A percentile compares a stretch with the other conserved stretches of the same genome.
Evolutionary conservation across 2,797 vertebrate genomes (phyloP).

Genomic region (Onychomys torridus): DNA sequence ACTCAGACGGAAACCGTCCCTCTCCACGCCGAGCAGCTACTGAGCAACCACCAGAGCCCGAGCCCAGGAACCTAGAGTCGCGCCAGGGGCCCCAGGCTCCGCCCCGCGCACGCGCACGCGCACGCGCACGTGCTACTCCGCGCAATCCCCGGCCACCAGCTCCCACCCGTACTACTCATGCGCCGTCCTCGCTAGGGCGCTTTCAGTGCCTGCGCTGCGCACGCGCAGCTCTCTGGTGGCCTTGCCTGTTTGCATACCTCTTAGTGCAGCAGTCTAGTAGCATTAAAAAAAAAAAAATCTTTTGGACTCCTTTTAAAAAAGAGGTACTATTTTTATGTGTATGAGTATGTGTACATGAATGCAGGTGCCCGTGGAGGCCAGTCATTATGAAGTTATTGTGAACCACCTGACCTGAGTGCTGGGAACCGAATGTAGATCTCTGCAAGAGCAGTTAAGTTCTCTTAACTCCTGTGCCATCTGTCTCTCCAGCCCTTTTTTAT

Average conservation of each 20-base stretch:
- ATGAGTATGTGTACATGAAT: neutral
- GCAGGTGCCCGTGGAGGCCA: neutral
- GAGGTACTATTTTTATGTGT: neutral
- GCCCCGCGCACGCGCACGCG: slow-evolving; percentile 22
- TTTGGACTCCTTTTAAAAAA: neutral
- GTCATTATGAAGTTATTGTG: neutral
- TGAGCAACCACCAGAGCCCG: fast-evolving
- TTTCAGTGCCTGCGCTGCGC: neutral
- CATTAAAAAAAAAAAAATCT: neutral
- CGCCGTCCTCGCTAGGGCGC: neutral
- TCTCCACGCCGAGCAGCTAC: fast-evolving
- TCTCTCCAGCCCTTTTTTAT: neutral
- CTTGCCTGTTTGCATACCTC: fast-evolving
- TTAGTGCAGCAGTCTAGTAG: fast-evolving
- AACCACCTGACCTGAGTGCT: neutral
- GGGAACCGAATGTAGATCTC: neutral
- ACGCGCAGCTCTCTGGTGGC: fast-evolving
- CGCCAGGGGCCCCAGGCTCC: neutral
- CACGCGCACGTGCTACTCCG: neutral
- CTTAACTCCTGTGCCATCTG: neutral
- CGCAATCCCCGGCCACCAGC: neutral
- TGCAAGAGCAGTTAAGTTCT: neutral
- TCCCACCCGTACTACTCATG: neutral
- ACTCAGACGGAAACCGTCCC: slow-evolving; percentile 85
- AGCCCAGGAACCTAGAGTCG: fast-evolving